phyloP scores from a whole-genome alignment of 2,797 vertebrate genomes.

The Acomys russatus region DNA sequence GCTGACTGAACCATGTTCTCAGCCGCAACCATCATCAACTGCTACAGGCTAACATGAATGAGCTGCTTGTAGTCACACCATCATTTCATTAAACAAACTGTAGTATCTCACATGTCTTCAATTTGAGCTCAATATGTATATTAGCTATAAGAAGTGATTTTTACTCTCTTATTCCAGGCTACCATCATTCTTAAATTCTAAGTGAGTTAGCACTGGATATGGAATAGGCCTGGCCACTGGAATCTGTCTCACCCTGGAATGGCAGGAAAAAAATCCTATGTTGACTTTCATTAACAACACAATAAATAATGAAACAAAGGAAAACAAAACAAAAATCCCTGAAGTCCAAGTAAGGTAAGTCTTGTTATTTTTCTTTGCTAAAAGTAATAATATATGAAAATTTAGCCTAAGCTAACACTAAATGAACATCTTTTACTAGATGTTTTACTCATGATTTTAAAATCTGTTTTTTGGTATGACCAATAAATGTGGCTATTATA shows the following conservation, averaged over 20 bases:
- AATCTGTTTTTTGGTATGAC: conserved; percentile 45
- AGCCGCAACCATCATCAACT: not conserved
- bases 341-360: conserved; percentile 55
- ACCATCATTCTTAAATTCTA: conserved; percentile 26
- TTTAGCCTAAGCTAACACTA: conserved; percentile 34
- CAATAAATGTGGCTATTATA: conserved; percentile 45
- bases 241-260: conserved; percentile 15
- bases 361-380: conserved; percentile 66
- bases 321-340: not conserved
- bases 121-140: conserved; percentile 48
- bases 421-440: conserved; percentile 16
- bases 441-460: conserved; percentile 39
- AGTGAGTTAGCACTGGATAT: not conserved
- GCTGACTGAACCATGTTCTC: not conserved
- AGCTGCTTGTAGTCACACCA: not conserved
- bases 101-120: conserved; percentile 43
- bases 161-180: conserved; percentile 13
- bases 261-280: conserved; percentile 51
- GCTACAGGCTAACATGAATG: not conserved
- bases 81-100: conserved; percentile 21
- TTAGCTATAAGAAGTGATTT: conserved; percentile 12
- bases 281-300: conserved; percentile 45
- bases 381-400: conserved; percentile 43
- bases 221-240: conserved; percentile 21
- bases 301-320: conserved; percentile 15